A percentile compares a stretch with the other conserved stretches of the same genome.
These are phyloP conservation scores for Drosophila anomalipes DNA, from an alignment of 2,888 invertebrate genomes.

Conservation along the genomic window DNA sequence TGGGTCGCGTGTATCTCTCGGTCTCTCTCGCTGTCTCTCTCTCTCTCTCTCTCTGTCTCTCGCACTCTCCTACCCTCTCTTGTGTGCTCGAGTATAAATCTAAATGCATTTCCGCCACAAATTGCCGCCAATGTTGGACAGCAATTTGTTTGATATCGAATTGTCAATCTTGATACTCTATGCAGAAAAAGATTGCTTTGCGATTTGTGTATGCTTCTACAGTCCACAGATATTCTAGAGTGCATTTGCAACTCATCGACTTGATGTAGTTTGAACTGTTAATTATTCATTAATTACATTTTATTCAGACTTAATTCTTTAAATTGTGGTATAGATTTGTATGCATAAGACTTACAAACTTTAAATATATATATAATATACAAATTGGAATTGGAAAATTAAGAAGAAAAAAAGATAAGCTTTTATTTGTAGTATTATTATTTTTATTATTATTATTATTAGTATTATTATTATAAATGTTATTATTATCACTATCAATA, in stretches of 20 bases:
- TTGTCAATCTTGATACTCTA: conserved; percentile 37
- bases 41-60: conserved; percentile 3
- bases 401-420: background rate
- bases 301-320: background rate
- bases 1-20: conserved; percentile 33
- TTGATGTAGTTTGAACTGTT: background rate
- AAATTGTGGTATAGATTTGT: background rate
- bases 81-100: conserved; percentile 44
- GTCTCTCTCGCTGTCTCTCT: conserved; percentile 4
- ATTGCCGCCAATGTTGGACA: conserved; percentile 47
- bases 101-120: conserved; percentile 71
- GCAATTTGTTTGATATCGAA: conserved; percentile 56
- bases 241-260: background rate
- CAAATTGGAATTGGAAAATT: background rate
- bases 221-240: background rate
- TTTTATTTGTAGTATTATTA: background rate
- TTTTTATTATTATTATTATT: background rate
- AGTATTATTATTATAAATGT: background rate
- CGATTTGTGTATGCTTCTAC: conserved; percentile 3
- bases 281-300: background rate
- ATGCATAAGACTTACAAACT: background rate
- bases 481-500: background rate
- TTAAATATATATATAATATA: background rate
- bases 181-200: conserved; percentile 10
- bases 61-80: background rate